A percentile compares a stretch with the other conserved stretches of the same genome.
Conservation (phyloP, 2,113 vertebrate species). For the Uropsilus gracilis region DNA sequence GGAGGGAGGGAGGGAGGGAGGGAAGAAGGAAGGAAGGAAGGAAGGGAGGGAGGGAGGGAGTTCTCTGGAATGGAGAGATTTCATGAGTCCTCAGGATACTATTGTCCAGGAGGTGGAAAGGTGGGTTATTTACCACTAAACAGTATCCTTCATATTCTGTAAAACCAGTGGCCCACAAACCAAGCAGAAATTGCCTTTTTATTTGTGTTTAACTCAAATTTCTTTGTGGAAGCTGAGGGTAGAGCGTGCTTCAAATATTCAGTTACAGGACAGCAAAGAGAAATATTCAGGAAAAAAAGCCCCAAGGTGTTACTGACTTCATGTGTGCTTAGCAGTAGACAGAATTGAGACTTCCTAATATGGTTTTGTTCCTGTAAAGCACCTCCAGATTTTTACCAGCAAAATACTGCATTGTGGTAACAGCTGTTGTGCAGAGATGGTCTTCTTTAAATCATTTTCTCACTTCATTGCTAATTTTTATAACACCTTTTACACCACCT, state of each 20-base stretch:
- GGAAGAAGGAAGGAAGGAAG: too few relatives aligned
- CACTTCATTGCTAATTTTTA: background rate
- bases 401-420: background rate
- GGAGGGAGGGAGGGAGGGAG: too few relatives aligned
- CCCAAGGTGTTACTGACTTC: background rate
- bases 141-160: background rate
- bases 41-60: too few relatives aligned
- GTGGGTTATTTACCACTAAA: background rate
- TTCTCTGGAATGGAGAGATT: background rate
- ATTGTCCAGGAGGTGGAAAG: background rate
- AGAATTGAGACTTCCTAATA: background rate
- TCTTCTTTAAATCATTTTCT: background rate
- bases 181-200: background rate
- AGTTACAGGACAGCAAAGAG: background rate
- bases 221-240: background rate
- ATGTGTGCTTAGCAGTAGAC: background rate
- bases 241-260: background rate
- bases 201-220: conserved; percentile 2
- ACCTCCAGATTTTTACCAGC: background rate
- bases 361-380: background rate
- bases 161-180: background rate
- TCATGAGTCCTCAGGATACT: background rate
- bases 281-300: background rate
- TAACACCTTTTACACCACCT: background rate
- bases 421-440: background rate